Evolutionary conservation across 2,113 vertebrate species (phyloP).

Genomic region (Centropus bengalensis): DNA sequence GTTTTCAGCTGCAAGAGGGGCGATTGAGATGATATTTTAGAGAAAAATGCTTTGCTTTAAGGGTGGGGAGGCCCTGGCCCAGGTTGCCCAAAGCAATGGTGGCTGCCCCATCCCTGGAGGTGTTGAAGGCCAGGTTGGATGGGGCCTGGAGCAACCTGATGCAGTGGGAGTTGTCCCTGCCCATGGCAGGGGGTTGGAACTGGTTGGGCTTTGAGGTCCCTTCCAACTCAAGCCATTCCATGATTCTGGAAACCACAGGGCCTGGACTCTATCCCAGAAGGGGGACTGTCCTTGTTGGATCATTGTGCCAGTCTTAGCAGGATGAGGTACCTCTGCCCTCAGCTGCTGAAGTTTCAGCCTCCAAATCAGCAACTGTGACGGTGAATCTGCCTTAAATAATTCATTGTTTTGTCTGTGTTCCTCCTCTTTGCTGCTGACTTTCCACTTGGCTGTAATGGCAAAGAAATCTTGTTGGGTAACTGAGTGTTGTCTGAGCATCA

Average conservation of each 20-base stretch:
- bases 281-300: not conserved
- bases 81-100: no score
- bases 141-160: no score
- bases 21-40: no score
- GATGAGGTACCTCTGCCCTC: not conserved
- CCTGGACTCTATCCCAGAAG: not conserved
- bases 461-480: not conserved
- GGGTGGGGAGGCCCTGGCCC: no score
- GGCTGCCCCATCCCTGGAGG: no score
- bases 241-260: not conserved
- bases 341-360: not conserved
- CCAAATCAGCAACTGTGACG: not conserved
- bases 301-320: not conserved
- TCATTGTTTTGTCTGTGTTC: not conserved
- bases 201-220: no score
- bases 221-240: no score
- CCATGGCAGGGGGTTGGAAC: no score
- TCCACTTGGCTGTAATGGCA: not conserved
- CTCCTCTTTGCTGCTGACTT: not conserved
- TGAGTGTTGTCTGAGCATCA: not conserved
- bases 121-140: no score
- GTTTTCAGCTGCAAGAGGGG: no score
- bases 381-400: slow-evolving; percentile 20
- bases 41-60: no score
- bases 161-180: no score